Evolutionary conservation across 1,140 invertebrate species (phyloP), one percentile per base, ranked within the genome.

Genomic region (Bombus waltoni): DNA sequence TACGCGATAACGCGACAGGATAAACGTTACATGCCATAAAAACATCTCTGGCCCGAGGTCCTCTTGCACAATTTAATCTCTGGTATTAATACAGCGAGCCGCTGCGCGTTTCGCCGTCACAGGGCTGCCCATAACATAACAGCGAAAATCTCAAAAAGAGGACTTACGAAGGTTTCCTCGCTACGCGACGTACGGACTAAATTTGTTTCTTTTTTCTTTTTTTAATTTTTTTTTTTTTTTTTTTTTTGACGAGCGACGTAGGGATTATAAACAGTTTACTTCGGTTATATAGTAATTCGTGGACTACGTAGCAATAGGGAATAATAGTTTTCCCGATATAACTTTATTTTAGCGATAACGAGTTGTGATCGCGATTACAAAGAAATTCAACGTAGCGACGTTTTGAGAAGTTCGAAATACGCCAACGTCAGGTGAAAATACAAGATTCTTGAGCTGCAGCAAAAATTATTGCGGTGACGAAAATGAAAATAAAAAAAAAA

Each of bases 61-160:
- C 68, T 28, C n/a, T 53, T 44, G 40, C 13, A 28, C 70, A 62
- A 28, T 81, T 74, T 74, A 74, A 81, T 81, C 53, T 35, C 40
- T 22, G 28, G 28, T 25, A 81, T 73, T 73, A 73, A 81, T 74
- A 74, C 15, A 42, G 25, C 9, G 70, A 42, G 28, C n/a, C 42
- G 44, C 10, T 57, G 13, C 22, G 28, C 79, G 66, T 57, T 81
- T 68, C 59, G 22, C 2, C n/a, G 38, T 44, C 62, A 38, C 25
- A 42, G n/a, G 42, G 8, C 3, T 44, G 32, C 6, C 11, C 42
- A n/a, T 35, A 66, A 81, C n/a, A n/a, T 81, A 71, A 40, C 9
- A 40, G 15, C 32, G 13, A 40, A 71, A 57, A 40, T 25, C 32
- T 71, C 0, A 15, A 40, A 71, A 40, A 40, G 28, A 32, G 5